phyloP scores from a whole-genome alignment of 2,113 vertebrate genomes.

The Hemicordylus capensis region DNA sequence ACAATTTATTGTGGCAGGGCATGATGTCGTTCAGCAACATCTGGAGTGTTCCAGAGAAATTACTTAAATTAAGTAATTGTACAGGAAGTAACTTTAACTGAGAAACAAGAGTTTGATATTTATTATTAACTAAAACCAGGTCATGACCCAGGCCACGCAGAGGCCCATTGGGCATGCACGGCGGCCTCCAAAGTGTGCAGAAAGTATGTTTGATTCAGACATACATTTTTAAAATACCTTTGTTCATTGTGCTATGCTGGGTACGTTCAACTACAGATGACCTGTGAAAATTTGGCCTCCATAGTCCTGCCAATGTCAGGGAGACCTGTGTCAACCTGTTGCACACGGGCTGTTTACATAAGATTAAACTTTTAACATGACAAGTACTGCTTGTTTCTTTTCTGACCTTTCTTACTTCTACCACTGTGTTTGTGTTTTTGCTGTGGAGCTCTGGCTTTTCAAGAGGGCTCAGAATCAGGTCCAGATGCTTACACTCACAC shows the following conservation, averaged over 20 bases:
- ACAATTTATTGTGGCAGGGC: too few relatives aligned
- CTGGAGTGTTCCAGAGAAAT: too few relatives aligned
- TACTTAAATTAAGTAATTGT: too few relatives aligned
- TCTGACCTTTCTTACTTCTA: not conserved
- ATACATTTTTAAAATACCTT: not conserved
- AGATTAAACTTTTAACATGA: not conserved
- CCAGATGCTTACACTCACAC: not conserved
- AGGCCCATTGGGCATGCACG: too few relatives aligned
- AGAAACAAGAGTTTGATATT: too few relatives aligned
- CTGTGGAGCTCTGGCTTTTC: not conserved
- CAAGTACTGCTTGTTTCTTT: slow-evolving; percentile 7
- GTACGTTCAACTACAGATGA: not conserved
- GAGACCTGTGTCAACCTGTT: slow-evolving; percentile 28
- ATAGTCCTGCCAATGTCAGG: slow-evolving; percentile 1
- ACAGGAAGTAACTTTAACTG: too few relatives aligned
- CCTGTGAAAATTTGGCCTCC: not conserved
- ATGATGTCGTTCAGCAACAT: too few relatives aligned
- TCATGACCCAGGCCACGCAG: too few relatives aligned
- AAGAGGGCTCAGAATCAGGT: not conserved
- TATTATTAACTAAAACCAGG: too few relatives aligned
- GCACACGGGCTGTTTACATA: slow-evolving; percentile 10
- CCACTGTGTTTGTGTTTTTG: not conserved
- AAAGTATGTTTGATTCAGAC: slow-evolving; percentile 23
- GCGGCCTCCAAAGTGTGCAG: not conserved
- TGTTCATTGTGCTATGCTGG: slow-evolving; percentile 7